A percentile compares a stretch with the other conserved stretches of the same genome.
phyloP scores from a whole-genome alignment of 2,113 vertebrate species.

The Odobenus rosmarus region DNA sequence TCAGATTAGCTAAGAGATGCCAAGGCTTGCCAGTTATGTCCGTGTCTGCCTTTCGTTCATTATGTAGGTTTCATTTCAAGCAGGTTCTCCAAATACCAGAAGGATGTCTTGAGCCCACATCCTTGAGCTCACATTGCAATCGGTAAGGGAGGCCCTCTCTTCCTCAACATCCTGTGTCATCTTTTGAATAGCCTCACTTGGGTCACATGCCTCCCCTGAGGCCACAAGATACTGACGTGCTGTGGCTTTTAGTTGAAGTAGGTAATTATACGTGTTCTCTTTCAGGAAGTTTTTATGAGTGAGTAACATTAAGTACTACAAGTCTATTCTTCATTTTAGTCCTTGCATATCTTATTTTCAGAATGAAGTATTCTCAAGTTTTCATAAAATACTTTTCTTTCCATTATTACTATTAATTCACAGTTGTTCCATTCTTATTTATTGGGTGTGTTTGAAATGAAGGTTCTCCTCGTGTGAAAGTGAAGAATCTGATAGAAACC shows the following conservation, averaged over 20 bases:
- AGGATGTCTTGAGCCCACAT: not conserved
- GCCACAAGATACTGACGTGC: not conserved
- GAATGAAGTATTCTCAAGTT: slow-evolving; percentile 32
- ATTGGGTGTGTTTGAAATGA: not conserved
- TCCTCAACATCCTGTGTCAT: not conserved
- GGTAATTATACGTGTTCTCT: not conserved
- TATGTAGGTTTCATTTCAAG: not conserved
- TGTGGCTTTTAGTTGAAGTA: not conserved
- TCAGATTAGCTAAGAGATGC: not conserved
- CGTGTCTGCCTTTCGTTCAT: not conserved
- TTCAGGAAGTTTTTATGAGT: not conserved
- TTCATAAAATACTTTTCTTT: slow-evolving; percentile 18
- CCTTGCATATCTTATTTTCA: not conserved
- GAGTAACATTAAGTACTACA: not conserved
- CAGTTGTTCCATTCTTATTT: not conserved
- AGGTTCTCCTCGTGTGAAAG: slow-evolving; percentile 83
- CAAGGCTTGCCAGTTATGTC: not conserved
- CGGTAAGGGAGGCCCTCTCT: not conserved
- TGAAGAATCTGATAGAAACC: slow-evolving; percentile 84
- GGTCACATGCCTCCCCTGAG: not conserved
- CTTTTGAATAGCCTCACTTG: not conserved
- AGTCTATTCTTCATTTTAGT: slow-evolving; percentile 1
- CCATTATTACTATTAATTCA: not conserved
- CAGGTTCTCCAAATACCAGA: not conserved
- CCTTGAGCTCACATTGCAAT: not conserved